Evolutionary conservation across 2,113 vertebrate genomes (phyloP), one percentile per base, ranked within the genome.

Genomic region (Grus americana): DNA sequence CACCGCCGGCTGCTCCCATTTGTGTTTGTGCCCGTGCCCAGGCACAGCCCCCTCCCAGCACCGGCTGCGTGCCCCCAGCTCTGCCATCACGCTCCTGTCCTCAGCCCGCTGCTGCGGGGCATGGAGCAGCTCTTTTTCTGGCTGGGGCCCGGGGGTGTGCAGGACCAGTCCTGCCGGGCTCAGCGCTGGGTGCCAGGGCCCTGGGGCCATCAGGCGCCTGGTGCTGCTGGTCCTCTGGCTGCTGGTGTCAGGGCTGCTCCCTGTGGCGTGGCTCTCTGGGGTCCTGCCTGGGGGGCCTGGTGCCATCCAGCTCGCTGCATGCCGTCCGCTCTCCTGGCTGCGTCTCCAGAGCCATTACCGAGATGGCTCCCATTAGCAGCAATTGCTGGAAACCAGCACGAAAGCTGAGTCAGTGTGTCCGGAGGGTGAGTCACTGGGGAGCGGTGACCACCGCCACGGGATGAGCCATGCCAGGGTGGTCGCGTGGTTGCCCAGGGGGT

Each of bases 1-100:
- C 3, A 2, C 44, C 21, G 32, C 8, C 0, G 0, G 26, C 57
- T 54, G 52, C 62, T 40, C 47, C 42, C 2, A 0, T 12, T 6
- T 4, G n/a, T 23, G 34, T 24, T 42, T 0, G 0, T 80, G 63
- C 23, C 58, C 1, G 2, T 46, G 71, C 54, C 44, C 34, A 4
- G 12, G 23, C 2, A 4, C 30, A 1, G 57, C 52, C 38, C 20
- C 10, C 8, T 62, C n/a, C 66, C 36, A 24, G 38, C 38, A 10
- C 62, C 5, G 1, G 3, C 61, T 9, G 11, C 1, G 0, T 29
- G 27, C 7, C 50, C 16, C 44, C 27, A 9, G 11, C 46, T 30
- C 36, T 54, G 50, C 78, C 29, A 2, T 29, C 2, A 0, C 4
- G 3, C 29, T 17, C 34, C 32, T 1, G 0, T 36, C 55, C 47